Evolutionary conservation across 2,888 invertebrate species (phyloP).

Genomic region (Rhimphoctona megacephalus): DNA sequence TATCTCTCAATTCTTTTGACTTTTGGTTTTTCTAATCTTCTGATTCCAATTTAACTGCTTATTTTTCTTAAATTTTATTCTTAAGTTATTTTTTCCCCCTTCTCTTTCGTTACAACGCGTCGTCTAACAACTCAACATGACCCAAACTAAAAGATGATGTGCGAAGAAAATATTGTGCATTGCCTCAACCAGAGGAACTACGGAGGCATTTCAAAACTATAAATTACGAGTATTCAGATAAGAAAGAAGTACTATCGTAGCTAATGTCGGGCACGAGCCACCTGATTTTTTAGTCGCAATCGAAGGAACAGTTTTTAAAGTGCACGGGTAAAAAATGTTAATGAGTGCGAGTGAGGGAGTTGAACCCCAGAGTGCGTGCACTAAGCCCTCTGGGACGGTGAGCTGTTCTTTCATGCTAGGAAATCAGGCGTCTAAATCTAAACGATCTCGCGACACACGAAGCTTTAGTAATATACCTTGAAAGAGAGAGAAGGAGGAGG

Average conservation of each 20-base stretch:
- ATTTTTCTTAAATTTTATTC: too few species aligned
- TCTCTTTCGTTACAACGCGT: too few species aligned
- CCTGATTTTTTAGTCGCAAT: conserved; percentile 22
- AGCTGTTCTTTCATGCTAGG: conserved; percentile 77
- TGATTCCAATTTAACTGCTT: too few species aligned
- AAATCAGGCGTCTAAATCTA: conserved; percentile 82
- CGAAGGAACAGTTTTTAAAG: conserved; percentile 31
- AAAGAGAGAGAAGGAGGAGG: conserved; percentile 18
- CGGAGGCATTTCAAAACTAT: not conserved
- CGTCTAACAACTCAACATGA: not conserved
- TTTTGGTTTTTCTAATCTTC: too few species aligned
- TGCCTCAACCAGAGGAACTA: not conserved
- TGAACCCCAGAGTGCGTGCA: conserved; percentile 69
- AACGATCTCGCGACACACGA: conserved; percentile 79
- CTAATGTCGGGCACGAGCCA: conserved; percentile 33
- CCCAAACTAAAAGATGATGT: not conserved
- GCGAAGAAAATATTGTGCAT: not conserved
- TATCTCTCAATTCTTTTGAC: too few species aligned
- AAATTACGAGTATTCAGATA: conserved; percentile 30
- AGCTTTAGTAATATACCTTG: conserved; percentile 53
- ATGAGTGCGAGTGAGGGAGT: conserved; percentile 61
- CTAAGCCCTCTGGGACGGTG: conserved; percentile 68
- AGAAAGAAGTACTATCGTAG: conserved; percentile 25
- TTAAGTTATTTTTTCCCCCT: too few species aligned
- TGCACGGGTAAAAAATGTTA: conserved; percentile 26